phyloP scores from a whole-genome alignment of 2,888 invertebrate species.

The Hipparchia sbordonii region DNA sequence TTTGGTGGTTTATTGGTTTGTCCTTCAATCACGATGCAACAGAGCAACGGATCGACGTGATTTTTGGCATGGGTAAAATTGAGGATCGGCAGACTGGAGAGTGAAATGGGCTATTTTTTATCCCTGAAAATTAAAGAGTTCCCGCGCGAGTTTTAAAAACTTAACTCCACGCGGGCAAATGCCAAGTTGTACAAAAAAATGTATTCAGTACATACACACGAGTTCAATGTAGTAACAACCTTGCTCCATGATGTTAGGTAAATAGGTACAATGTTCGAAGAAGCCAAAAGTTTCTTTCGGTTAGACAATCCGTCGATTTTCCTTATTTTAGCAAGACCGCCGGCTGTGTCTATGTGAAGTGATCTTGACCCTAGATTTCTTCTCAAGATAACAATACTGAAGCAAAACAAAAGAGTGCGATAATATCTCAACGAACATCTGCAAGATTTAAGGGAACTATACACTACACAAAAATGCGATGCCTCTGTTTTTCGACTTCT shows the following conservation, averaged over 20 bases:
- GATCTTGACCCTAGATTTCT: conserved; percentile 24
- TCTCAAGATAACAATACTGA: conserved; percentile 19
- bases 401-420: conserved; percentile 22
- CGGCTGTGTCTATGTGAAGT: conserved; percentile 7
- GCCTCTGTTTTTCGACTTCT: neutral
- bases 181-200: too few species aligned
- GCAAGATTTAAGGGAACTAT: conserved; percentile 11
- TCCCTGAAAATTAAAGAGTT: too few species aligned
- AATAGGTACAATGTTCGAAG: neutral
- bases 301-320: conserved; percentile 7
- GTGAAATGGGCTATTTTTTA: too few species aligned
- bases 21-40: too few species aligned
- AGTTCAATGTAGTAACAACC: neutral
- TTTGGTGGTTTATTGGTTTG: too few species aligned
- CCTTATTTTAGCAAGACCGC: conserved; percentile 15
- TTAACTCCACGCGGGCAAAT: too few species aligned
- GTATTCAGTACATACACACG: neutral
- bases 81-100: too few species aligned
- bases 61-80: too few species aligned
- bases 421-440: conserved; percentile 25
- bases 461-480: neutral
- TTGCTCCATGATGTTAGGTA: neutral
- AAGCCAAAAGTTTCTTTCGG: neutral
- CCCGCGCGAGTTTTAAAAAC: too few species aligned
- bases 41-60: too few species aligned